Evolutionary conservation across 2,888 invertebrate genomes (phyloP).

Genomic region (Himalopsyche kuldschensis): DNA sequence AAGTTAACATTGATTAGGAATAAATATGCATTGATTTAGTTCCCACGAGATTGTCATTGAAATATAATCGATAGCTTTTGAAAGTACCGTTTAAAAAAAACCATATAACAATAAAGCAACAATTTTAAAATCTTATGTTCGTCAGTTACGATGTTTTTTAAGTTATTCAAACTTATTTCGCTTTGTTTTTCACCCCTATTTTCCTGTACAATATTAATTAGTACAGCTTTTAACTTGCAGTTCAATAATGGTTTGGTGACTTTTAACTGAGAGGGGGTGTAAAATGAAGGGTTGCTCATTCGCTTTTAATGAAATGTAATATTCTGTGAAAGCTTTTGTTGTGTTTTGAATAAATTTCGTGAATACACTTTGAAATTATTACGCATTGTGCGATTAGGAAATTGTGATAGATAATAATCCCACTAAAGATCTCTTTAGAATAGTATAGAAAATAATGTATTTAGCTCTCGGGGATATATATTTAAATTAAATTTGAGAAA

Average conservation of each 20-base stretch:
- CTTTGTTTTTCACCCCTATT: constrained; percentile 2
- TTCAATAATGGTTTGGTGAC: neutral
- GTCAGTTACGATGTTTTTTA: neutral
- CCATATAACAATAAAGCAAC: too few relatives aligned
- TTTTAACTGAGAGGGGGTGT: neutral
- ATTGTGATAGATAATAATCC: neutral
- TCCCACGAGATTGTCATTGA: too few relatives aligned
- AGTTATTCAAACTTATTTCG: too few relatives aligned
- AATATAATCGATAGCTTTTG: too few relatives aligned
- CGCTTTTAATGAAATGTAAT: neutral
- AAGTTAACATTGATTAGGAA: too few relatives aligned
- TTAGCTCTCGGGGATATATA: neutral
- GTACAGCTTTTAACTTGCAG: constrained; percentile 17
- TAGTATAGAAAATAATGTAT: neutral
- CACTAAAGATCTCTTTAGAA: neutral
- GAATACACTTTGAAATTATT: neutral
- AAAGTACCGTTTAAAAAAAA: too few relatives aligned
- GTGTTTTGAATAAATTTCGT: neutral
- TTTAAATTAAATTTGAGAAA: neutral
- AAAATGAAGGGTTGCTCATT: neutral
- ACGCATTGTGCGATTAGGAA: neutral
- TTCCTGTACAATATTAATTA: constrained; percentile 16
- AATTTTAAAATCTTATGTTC: neutral
- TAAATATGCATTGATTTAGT: too few relatives aligned
- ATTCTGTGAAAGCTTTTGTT: neutral